These are phyloP conservation scores for Drosophila histrio DNA, from an alignment of 2,888 invertebrate species.

Conservation along the genomic window DNA sequence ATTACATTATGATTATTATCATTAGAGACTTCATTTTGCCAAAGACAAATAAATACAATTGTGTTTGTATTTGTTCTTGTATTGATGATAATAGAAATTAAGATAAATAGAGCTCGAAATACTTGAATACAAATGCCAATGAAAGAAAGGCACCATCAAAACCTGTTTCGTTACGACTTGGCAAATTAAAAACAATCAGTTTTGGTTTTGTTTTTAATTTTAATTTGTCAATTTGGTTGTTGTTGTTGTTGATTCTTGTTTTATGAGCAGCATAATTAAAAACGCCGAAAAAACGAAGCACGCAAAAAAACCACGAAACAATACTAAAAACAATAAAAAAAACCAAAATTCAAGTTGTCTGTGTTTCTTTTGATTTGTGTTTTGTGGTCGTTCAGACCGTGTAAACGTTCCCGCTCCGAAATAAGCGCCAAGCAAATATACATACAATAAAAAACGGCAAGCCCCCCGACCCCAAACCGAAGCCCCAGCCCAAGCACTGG, in stretches of 20 bases:
- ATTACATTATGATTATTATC: too few relatives aligned
- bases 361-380: constrained; percentile 28
- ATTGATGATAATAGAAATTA: constrained; percentile 34
- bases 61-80: not conserved
- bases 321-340: constrained; percentile 2
- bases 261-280: constrained; percentile 56
- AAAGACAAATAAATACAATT: constrained; percentile 15
- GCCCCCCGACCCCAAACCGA: not conserved
- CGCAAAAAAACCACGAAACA: constrained; percentile 12
- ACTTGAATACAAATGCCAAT: constrained; percentile 18
- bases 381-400: constrained; percentile 17
- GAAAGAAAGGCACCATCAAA: constrained; percentile 30
- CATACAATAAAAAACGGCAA: constrained; percentile 25
- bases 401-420: constrained; percentile 26
- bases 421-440: constrained; percentile 26
- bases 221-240: constrained; percentile 10
- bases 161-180: constrained; percentile 33
- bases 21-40: constrained; percentile 2
- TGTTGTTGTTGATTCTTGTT: constrained; percentile 31
- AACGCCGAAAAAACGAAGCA: constrained; percentile 17
- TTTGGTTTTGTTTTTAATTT: constrained; percentile 10
- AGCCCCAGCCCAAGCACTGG: constrained; percentile 11
- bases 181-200: constrained; percentile 27
- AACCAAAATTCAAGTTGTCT: constrained; percentile 35
- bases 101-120: constrained; percentile 25